Conservation (phyloP, 2,888 invertebrate species). For the Podabrus alpinus region DNA sequence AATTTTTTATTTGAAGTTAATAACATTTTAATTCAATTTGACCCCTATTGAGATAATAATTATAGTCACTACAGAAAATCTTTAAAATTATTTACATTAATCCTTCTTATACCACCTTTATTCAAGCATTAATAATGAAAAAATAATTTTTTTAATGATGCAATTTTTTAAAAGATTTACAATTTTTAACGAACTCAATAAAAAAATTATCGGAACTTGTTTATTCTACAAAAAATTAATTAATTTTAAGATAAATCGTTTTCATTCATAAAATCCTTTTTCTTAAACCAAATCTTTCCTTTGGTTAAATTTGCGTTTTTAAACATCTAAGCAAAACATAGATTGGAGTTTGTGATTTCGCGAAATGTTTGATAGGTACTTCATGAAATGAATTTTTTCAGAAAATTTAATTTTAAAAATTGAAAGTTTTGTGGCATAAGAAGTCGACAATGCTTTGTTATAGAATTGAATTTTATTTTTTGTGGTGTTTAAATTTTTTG, state of each 20-base stretch:
- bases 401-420: too few relatives aligned
- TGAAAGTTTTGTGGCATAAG: too few relatives aligned
- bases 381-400: background rate
- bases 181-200: background rate
- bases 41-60: too few relatives aligned
- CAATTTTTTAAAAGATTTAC: background rate
- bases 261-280: background rate
- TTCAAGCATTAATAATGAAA: background rate
- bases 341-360: background rate
- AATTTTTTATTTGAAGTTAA: too few relatives aligned
- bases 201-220: too few relatives aligned
- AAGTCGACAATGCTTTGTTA: too few relatives aligned
- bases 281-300: background rate
- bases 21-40: too few relatives aligned
- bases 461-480: too few relatives aligned
- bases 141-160: background rate
- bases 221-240: background rate
- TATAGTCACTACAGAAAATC: too few relatives aligned
- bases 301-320: background rate
- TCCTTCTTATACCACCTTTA: background rate
- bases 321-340: background rate
- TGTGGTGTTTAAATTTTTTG: too few relatives aligned
- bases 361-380: background rate
- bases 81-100: background rate
- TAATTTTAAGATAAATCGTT: background rate